Conservation (phyloP, 2,888 invertebrate species). For the Lamellibrachia satsuma region DNA sequence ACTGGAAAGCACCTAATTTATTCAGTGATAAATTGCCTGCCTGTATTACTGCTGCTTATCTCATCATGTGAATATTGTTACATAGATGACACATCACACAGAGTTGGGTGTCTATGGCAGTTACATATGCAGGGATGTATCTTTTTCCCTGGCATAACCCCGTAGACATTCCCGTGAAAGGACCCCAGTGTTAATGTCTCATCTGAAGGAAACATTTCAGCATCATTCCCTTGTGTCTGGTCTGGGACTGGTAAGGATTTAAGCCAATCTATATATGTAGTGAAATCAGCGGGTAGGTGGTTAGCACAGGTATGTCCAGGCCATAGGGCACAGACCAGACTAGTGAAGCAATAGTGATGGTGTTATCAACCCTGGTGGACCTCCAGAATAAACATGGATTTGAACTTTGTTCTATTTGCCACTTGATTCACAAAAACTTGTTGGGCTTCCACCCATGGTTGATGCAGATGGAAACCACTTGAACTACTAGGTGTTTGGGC, state of each 20-base stretch:
- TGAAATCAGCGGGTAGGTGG: not conserved
- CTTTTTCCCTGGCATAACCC: not conserved
- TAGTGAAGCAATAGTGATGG: not conserved
- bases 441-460: not conserved
- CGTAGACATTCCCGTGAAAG: not conserved
- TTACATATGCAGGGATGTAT: not conserved
- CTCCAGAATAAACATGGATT: not conserved
- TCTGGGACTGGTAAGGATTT: not conserved
- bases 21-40: not conserved
- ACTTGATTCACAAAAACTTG: not conserved
- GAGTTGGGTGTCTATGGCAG: not conserved
- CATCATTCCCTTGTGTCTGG: not conserved
- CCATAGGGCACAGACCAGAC: not conserved
- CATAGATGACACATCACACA: not conserved
- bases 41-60: not conserved
- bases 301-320: not conserved
- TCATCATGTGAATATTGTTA: not conserved
- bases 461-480: not conserved
- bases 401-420: not conserved
- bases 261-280: not conserved
- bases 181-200: not conserved
- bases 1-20: not conserved
- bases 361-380: not conserved
- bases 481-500: not conserved
- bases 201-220: not conserved